Evolutionary conservation across 1,140 invertebrate species (phyloP).

Genomic region (Episyrphus balteatus): DNA sequence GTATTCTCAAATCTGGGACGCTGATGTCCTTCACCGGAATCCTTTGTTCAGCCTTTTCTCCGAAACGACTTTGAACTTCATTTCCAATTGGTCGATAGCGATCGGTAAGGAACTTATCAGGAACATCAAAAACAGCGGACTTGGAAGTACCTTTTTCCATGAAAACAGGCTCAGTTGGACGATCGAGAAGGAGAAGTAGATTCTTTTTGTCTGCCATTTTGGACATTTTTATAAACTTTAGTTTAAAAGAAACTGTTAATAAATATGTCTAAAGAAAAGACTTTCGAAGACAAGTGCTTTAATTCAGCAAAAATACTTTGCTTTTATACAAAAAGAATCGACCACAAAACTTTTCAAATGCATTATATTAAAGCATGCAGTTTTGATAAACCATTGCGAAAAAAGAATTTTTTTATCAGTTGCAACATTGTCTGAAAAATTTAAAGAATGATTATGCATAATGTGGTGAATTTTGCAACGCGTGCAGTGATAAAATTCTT

Average conservation of each 20-base stretch:
- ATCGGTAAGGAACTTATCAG: slow-evolving; percentile 48
- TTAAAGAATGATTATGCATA: too few relatives aligned
- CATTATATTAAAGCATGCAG: too few relatives aligned
- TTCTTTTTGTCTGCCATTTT: slow-evolving; percentile 37
- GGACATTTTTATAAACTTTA: not conserved
- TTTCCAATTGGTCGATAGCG: slow-evolving; percentile 45
- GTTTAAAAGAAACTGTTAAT: not conserved
- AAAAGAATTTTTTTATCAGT: too few relatives aligned
- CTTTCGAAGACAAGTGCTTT: too few relatives aligned
- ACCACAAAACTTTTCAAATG: too few relatives aligned
- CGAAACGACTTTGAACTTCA: slow-evolving; percentile 44
- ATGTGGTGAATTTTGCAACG: too few relatives aligned
- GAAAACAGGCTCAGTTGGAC: slow-evolving; percentile 63
- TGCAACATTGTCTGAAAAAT: too few relatives aligned
- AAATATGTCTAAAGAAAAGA: too few relatives aligned
- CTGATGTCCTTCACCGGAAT: slow-evolving; percentile 53
- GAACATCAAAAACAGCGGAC: slow-evolving; percentile 48
- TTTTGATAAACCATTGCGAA: too few relatives aligned
- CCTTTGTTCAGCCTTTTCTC: slow-evolving; percentile 40
- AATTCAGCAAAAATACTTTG: too few relatives aligned
- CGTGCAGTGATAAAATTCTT: too few relatives aligned
- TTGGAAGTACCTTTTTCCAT: slow-evolving; percentile 52
- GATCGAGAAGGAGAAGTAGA: slow-evolving; percentile 54
- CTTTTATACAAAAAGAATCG: too few relatives aligned
- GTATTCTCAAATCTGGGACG: slow-evolving; percentile 54